These are phyloP conservation scores for Phaethon lepturus DNA, from an alignment of 2,113 vertebrate species.

Conservation along the genomic window DNA sequence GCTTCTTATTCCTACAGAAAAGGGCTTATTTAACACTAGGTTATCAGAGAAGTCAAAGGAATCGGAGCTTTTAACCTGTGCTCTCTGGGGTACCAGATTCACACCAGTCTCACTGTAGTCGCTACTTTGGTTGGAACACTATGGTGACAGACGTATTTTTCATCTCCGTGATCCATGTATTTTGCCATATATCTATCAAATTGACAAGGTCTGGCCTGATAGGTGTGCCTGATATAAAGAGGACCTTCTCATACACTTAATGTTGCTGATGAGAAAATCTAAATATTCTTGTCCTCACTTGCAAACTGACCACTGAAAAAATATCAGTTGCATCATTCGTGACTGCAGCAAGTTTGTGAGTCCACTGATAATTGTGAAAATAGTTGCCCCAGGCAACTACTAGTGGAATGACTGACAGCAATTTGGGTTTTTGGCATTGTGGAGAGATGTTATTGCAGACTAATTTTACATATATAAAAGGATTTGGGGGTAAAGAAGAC, in stretches of 20 bases:
- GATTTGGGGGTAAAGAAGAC: neutral
- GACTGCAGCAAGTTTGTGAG: neutral
- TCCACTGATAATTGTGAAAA: constrained; percentile 17
- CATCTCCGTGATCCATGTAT: neutral
- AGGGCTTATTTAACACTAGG: neutral
- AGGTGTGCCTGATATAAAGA: neutral
- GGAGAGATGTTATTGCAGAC: neutral
- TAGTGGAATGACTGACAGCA: constrained; percentile 3
- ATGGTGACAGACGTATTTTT: neutral
- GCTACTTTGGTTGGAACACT: neutral
- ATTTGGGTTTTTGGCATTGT: neutral
- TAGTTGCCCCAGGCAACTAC: constrained; percentile 43
- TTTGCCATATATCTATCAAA: neutral
- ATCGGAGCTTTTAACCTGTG: neutral
- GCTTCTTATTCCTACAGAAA: neutral
- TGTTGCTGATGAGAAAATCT: neutral
- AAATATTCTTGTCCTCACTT: neutral
- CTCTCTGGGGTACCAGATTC: neutral
- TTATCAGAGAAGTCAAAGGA: neutral
- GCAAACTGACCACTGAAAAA: neutral
- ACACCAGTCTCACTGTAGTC: neutral
- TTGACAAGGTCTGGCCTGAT: neutral
- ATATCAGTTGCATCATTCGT: neutral
- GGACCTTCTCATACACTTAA: neutral
- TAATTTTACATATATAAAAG: neutral